A percentile compares a stretch with the other conserved stretches of the same genome.
phyloP scores from a whole-genome alignment of 2,113 vertebrate genomes.

The Sturnus vulgaris region DNA sequence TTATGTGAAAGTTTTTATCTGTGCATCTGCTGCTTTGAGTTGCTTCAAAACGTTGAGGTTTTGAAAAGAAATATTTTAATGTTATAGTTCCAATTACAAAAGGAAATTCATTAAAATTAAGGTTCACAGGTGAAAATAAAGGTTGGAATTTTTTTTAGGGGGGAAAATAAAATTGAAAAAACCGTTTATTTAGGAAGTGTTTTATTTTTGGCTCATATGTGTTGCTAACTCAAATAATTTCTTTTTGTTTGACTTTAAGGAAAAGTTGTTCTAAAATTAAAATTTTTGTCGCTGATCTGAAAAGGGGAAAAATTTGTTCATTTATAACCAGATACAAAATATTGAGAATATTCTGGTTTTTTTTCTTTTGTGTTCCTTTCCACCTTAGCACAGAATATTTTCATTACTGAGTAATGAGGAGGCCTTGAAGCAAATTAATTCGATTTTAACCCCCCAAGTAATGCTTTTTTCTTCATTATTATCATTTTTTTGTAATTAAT shows the following conservation, averaged over 20 bases:
- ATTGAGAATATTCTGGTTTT: neutral
- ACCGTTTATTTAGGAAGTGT: accelerated
- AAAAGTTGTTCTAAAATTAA: neutral
- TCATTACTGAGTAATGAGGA: neutral
- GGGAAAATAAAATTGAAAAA: accelerated
- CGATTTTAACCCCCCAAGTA: neutral
- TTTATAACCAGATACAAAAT: neutral
- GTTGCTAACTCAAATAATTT: neutral
- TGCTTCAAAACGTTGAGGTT: neutral
- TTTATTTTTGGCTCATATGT: neutral
- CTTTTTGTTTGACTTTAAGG: neutral
- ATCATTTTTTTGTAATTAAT: neutral
- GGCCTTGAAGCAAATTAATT: neutral
- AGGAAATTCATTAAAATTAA: neutral
- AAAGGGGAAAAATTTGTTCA: neutral
- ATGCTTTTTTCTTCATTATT: neutral
- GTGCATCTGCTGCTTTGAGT: neutral
- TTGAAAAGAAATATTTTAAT: neutral
- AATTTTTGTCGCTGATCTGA: neutral
- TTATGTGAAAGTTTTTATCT: accelerated
- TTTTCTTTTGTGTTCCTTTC: neutral
- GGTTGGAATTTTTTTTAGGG: accelerated
- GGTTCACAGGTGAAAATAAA: neutral
- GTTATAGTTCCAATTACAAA: neutral
- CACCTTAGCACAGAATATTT: neutral